Evolutionary conservation across 2,797 vertebrate genomes (phyloP).

Genomic region (Xenopus petersii): DNA sequence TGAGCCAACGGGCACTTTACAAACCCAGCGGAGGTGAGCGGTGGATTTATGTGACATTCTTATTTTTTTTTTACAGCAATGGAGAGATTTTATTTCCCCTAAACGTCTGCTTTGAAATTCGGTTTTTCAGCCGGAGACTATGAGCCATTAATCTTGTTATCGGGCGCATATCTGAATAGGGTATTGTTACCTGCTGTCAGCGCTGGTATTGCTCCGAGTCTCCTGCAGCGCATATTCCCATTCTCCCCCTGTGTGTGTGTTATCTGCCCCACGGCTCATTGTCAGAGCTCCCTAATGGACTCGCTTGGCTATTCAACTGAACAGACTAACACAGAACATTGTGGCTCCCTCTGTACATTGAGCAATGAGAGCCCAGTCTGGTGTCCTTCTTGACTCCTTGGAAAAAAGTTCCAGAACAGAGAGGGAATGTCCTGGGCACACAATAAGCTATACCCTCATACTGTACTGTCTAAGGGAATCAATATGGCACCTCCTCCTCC

Average conservation of each 20-base stretch:
- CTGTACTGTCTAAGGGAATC: too few relatives aligned
- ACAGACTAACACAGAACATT: neutral
- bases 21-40: too few relatives aligned
- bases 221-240: neutral
- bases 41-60: too few relatives aligned
- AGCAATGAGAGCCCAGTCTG: neutral
- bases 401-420: neutral
- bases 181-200: conserved; percentile 19
- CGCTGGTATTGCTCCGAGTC: neutral
- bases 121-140: neutral
- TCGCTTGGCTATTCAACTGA: neutral
- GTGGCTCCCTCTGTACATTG: neutral
- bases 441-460: too few relatives aligned
- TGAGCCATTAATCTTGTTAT: conserved; percentile 34
- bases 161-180: conserved; percentile 24
- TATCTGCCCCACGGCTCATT: neutral
- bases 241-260: neutral
- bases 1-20: too few relatives aligned
- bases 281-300: neutral
- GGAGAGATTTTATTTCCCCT: neutral
- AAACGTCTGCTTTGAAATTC: neutral
- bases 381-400: neutral
- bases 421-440: too few relatives aligned
- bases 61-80: neutral
- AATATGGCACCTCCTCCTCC: too few relatives aligned